Conservation (phyloP, 1,140 invertebrate genomes). For the Drosophila pseudoananassae region DNA sequence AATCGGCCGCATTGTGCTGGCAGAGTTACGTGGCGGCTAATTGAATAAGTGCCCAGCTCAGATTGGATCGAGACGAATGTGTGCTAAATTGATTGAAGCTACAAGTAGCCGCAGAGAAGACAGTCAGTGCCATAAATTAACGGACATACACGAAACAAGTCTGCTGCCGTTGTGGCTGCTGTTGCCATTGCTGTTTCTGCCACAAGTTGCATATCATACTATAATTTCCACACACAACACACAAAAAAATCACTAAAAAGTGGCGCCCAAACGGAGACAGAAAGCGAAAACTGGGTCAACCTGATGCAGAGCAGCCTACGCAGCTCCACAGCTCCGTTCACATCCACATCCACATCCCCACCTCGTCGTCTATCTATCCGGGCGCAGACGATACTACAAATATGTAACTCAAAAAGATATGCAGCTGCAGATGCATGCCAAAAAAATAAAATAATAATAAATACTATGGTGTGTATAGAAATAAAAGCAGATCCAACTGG, state of each 20-base stretch:
- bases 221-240: conserved; percentile 72
- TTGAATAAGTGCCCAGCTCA: conserved; percentile 60
- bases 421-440: conserved; percentile 67
- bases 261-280: conserved; percentile 51
- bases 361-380: conserved; percentile 62
- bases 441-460: conserved; percentile 40
- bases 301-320: conserved; percentile 76
- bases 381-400: conserved; percentile 68
- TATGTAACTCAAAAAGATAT: conserved; percentile 72
- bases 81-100: conserved; percentile 73
- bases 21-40: conserved; percentile 68
- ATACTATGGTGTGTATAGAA: conserved; percentile 26
- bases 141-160: conserved; percentile 57
- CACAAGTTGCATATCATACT: conserved; percentile 65
- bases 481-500: conserved; percentile 20
- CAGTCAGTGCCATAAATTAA: conserved; percentile 63
- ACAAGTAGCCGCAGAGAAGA: conserved; percentile 6
- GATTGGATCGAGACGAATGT: conserved; percentile 48
- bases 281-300: conserved; percentile 81
- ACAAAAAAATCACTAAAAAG: conserved; percentile 48
- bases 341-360: conserved; percentile 4
- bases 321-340: conserved; percentile 19
- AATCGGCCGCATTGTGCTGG: conserved; percentile 5
- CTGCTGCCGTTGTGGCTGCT: conserved; percentile 30
- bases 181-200: not conserved